These are phyloP conservation scores for Drosophila lacertosa DNA, from an alignment of 1,140 invertebrate genomes.

Conservation along the genomic window DNA sequence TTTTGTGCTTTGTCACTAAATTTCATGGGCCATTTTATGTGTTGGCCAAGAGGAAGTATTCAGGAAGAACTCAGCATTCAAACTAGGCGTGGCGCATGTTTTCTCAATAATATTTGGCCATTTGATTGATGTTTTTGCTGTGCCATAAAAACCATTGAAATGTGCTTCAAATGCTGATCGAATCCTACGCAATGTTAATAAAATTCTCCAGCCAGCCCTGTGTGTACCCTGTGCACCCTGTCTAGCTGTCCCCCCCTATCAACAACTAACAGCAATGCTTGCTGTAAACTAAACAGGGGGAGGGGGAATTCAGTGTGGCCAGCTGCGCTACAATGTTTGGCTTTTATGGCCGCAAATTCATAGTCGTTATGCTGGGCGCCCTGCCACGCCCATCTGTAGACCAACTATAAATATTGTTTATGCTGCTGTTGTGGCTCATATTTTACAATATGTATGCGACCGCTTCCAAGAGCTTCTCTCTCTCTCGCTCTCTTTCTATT, in stretches of 20 bases:
- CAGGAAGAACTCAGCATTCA: conserved; percentile 57
- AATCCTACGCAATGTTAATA: conserved; percentile 56
- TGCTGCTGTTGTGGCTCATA: conserved; percentile 36
- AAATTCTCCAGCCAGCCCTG: conserved; percentile 61
- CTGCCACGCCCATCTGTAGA: conserved; percentile 14
- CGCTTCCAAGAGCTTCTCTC: too few species aligned
- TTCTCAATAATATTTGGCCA: conserved; percentile 78
- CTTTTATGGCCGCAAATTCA: conserved; percentile 76
- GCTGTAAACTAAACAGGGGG: neutral
- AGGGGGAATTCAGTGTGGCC: neutral
- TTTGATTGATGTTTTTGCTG: conserved; percentile 73
- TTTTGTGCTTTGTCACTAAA: conserved; percentile 35
- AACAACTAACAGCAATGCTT: neutral
- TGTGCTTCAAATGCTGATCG: conserved; percentile 72
- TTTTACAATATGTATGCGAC: conserved; percentile 42
- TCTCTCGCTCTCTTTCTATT: neutral
- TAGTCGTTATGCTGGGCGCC: conserved; percentile 47
- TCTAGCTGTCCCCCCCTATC: conserved; percentile 8
- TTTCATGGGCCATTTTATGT: conserved; percentile 40
- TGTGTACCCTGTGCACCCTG: conserved; percentile 33
- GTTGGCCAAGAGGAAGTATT: neutral
- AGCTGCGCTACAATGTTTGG: conserved; percentile 70
- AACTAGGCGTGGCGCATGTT: conserved; percentile 53
- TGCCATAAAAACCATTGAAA: conserved; percentile 79
- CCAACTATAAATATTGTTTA: conserved; percentile 75